Base-by-base conservation (phyloP, 2,797 vertebrate species). In the Phalloptychus januarius region DNA sequence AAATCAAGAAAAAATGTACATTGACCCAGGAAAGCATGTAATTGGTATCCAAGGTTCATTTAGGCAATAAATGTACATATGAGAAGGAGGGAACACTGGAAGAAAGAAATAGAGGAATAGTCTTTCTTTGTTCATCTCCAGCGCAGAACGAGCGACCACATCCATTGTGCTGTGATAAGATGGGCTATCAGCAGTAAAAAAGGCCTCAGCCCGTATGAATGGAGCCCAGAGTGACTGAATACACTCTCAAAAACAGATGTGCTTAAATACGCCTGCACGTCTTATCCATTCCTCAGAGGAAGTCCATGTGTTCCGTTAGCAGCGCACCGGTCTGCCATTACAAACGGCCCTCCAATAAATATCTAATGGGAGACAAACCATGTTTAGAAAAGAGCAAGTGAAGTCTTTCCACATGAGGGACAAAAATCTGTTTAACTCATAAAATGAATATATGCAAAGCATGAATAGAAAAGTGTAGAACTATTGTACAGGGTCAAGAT, bases 171-270 rank as follows among this genome's bases (percentile, higher is more conserved):
- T 65, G 88, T 85, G 95, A 95, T 95, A 95, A 95, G 94, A 95
- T 95, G 91, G 87, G 91, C 95, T 95, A 95, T 95, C 95, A 89
- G 88, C 90, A 89, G 92, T 95, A 95, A 95, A 95, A 94, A 95
- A 95, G 91, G 89, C 91, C 90, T 65, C 44, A 86, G 86, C 76
- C 91, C 86, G 87, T 93, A 91, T 92, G 87, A 92, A 93, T 92
- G 88, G 91, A 85, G 85, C 82, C 78, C 52, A 13, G 77, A 86
- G 86, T 93, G 91, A 93, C 87, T 91, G 91, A 93, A 91, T 85
- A 90, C 87, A 83, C 90, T 90, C 87, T 90, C 89, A 91, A 91
- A 93, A 93, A 91, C 88, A 92, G 89, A 92, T 92, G 87, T 88
- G 88, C 89, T 93, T 82, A 88, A 92, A 92, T 91, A 91, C 91